Base-by-base conservation (phyloP, 2,888 invertebrate species). In the Aleiodes testaceus region DNA sequence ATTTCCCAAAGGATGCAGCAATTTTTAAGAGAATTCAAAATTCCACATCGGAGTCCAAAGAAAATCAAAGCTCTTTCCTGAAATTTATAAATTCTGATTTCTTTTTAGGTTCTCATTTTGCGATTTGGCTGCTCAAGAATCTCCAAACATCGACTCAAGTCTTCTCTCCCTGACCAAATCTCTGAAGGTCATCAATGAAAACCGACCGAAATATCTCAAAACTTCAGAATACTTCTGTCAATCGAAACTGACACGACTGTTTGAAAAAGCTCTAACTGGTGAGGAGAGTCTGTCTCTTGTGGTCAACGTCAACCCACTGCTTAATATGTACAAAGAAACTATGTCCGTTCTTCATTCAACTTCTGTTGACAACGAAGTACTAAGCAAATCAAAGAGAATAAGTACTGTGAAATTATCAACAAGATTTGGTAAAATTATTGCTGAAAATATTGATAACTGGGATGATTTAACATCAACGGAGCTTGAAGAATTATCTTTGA, bases 71-170 rank as follows among this genome's bases (percentile, higher is more conserved):
- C 3, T 6, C 9, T n/a, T n/a, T 3, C 14, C 3, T 16, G 18
- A 50, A 50, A 18, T 50, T 9, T 9, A 18, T 9, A 18, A 4
- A 18, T 9, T 26, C 26, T 26, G 11, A n/a, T 20, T 20, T 7
- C 22, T 20, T 12, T 52, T 52, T 1, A 53, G 42, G 11, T 59
- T 59, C 18, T 59, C 59, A 42, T 59, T 59, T 14, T 59, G 59
- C 18, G 59, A 59, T 16, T 42, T 59, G 36, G 59, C 59, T 3
- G 59, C 36, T 11, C 59, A 59, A 9, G 59, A 59, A 42, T 36
- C 16, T 14, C 36, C 36, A 16, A 18, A 11, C 16, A 14, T 59
- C 16, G 59, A 59, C 36, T 11, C 12, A 12, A 59, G 59, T 59
- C 59, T 59, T 2, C 11, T 59, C 7, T 36, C 59, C 1, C 59